phyloP scores from a whole-genome alignment of 2,797 vertebrate species.

The Trachops cirrhosus region DNA sequence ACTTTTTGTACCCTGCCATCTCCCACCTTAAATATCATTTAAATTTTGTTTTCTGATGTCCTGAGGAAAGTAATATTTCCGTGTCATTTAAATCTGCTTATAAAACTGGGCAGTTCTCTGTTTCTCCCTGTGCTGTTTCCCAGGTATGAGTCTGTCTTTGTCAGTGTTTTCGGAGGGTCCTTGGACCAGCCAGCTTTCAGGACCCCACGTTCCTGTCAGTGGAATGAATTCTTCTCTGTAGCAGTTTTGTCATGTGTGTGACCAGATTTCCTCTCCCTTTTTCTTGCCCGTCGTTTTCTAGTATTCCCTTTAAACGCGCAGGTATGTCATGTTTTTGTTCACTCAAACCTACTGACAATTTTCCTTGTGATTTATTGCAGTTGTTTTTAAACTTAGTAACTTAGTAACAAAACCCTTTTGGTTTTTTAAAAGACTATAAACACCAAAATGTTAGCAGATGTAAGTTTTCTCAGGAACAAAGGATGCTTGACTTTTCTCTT shows the following conservation, averaged over 20 bases:
- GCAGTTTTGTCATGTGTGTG: background rate
- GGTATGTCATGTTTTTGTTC: background rate
- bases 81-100: background rate
- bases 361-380: background rate
- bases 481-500: background rate
- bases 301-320: background rate
- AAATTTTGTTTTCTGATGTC: background rate
- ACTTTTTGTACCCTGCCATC: background rate
- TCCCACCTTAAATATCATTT: background rate
- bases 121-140: background rate
- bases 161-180: background rate
- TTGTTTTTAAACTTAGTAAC: conserved; percentile 19
- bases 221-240: background rate
- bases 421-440: background rate
- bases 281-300: background rate
- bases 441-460: background rate
- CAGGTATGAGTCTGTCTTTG: background rate
- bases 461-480: conserved; percentile 25
- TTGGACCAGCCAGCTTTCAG: background rate
- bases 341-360: background rate
- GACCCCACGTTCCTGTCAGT: background rate
- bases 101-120: background rate
- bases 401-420: background rate
- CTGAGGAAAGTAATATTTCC: background rate
- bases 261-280: background rate